These are phyloP conservation scores for Mycteria americana DNA, from an alignment of 2,797 vertebrate genomes.

Conservation along the genomic window DNA sequence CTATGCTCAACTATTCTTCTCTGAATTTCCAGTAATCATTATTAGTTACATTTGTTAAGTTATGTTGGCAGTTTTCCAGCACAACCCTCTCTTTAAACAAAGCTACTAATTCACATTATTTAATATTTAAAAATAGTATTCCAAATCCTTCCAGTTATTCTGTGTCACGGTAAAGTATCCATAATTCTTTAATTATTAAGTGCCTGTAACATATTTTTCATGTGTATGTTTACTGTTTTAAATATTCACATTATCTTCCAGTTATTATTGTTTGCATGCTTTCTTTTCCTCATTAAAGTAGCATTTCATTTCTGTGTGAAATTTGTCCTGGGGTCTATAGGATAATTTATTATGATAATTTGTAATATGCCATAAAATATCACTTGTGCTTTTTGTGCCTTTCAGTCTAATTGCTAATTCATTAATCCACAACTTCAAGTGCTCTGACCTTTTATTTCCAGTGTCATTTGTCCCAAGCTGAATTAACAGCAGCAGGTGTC, in stretches of 20 bases:
- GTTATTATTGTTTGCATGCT: neutral
- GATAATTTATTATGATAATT: slow-evolving; percentile 11
- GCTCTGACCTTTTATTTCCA: slow-evolving; percentile 31
- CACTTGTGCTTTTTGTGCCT: neutral
- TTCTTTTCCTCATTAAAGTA: neutral
- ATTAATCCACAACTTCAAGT: neutral
- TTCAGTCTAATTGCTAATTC: neutral
- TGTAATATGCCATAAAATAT: slow-evolving; percentile 14
- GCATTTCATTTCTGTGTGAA: neutral
- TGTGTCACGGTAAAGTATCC: neutral
- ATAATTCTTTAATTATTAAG: neutral
- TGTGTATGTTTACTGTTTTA: neutral
- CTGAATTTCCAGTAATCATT: neutral
- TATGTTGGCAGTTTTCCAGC: neutral
- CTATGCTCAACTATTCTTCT: neutral
- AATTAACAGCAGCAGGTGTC: neutral
- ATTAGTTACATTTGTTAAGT: slow-evolving; percentile 22
- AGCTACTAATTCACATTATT: neutral
- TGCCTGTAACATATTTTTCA: neutral
- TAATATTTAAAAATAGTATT: neutral
- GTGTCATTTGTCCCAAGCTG: neutral
- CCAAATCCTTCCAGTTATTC: neutral
- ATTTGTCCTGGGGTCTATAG: neutral
- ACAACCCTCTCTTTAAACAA: neutral
- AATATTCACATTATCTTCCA: neutral